Conservation (phyloP, 2,888 invertebrate species). For the Orthosia incerta region DNA sequence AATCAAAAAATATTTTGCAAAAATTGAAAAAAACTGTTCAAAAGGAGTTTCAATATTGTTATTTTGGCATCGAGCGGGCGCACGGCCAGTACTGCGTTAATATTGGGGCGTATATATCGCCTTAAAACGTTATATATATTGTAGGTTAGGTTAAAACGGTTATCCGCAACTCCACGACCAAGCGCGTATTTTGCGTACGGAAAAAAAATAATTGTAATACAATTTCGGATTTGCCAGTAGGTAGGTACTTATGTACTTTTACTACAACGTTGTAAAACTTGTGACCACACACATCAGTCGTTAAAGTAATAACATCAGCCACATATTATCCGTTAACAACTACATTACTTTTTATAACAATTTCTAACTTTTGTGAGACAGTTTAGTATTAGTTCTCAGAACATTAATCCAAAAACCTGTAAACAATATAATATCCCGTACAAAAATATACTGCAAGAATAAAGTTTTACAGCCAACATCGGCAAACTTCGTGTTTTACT, state of each 20-base stretch:
- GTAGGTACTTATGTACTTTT: background rate
- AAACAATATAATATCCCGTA: slow-evolving; percentile 23
- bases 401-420: slow-evolving; percentile 24
- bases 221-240: slow-evolving; percentile 12
- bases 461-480: slow-evolving; percentile 49
- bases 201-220: no score
- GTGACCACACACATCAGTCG: background rate
- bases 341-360: slow-evolving; percentile 14
- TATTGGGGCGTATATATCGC: no score
- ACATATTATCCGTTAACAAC: background rate
- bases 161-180: no score
- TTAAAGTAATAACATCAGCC: background rate
- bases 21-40: no score
- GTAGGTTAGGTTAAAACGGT: no score
- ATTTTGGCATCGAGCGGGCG: no score
- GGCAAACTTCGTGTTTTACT: slow-evolving; percentile 53
- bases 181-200: no score
- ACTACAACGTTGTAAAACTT: background rate
- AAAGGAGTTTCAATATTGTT: no score
- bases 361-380: background rate
- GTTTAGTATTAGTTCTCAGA: slow-evolving; percentile 21
- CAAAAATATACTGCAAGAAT: slow-evolving; percentile 48
- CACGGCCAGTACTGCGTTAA: no score
- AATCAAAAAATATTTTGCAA: no score
- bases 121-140: no score